Evolutionary conservation across 2,888 invertebrate genomes (phyloP).

Genomic region (Tipula unca): DNA sequence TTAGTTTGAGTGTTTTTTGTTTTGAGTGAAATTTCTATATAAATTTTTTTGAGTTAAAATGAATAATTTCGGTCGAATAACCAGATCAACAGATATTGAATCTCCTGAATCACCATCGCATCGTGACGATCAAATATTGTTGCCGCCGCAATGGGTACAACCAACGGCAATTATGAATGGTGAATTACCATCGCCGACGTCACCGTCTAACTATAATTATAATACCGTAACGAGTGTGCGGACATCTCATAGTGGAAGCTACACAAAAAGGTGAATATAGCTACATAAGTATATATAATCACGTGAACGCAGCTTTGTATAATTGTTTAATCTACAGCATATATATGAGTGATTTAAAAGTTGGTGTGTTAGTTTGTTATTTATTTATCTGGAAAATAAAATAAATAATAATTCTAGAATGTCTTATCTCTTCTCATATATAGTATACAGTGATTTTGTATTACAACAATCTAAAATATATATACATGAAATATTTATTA

Average conservation of each 20-base stretch:
- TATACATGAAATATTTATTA: background rate
- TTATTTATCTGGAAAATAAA: background rate
- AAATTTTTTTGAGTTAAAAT: conserved; percentile 23
- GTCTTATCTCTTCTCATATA: background rate
- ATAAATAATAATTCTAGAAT: background rate
- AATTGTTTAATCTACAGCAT: background rate
- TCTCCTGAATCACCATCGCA: conserved; percentile 24
- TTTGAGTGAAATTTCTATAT: conserved; percentile 16
- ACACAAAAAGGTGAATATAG: background rate
- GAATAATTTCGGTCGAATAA: background rate
- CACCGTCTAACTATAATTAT: background rate
- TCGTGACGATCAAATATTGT: conserved; percentile 25
- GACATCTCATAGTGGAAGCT: conserved; percentile 10
- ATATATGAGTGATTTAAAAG: background rate
- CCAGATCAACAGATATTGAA: conserved; percentile 20
- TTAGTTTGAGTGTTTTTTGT: background rate
- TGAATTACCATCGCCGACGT: background rate
- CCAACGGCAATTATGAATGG: conserved; percentile 22
- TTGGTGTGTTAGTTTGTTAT: background rate
- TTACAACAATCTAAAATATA: background rate
- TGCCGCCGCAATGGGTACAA: conserved; percentile 24
- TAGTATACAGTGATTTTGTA: background rate
- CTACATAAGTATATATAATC: too few relatives aligned
- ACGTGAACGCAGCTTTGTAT: background rate
- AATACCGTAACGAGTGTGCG: background rate